A percentile compares a stretch with the other conserved stretches of the same genome.
phyloP scores from a whole-genome alignment of 2,797 vertebrate genomes.

The Mastacembelus armatus region DNA sequence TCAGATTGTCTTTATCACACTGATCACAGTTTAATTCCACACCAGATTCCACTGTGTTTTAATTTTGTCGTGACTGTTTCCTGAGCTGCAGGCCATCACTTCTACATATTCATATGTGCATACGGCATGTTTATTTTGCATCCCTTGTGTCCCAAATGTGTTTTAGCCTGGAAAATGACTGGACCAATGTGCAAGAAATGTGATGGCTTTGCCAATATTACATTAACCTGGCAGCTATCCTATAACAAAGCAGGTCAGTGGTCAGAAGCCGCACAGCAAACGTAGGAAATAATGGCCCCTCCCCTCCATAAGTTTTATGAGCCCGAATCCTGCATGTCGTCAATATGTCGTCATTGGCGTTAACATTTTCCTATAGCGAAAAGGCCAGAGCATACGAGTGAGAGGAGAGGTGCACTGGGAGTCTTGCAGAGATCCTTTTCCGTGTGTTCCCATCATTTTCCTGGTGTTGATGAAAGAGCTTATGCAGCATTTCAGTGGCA shows the following conservation, averaged over 20 bases:
- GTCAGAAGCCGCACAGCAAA: conserved; percentile 79
- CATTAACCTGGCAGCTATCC: conserved; percentile 87
- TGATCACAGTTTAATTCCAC: neutral
- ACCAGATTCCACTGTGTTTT: neutral
- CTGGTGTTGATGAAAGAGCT: conserved; percentile 56
- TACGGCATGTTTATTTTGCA: neutral
- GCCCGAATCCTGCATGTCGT: conserved; percentile 72
- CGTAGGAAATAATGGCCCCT: conserved; percentile 77
- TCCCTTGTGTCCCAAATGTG: conserved; percentile 67
- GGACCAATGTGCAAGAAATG: conserved; percentile 86
- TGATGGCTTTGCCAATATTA: conserved; percentile 87
- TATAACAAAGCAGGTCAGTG: conserved; percentile 84
- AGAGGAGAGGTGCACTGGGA: conserved; percentile 18
- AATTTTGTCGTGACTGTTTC: neutral
- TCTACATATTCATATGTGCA: neutral
- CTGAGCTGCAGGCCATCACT: neutral
- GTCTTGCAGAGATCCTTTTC: conserved; percentile 14
- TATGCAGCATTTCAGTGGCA: conserved; percentile 61
- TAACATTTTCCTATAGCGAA: conserved; percentile 21
- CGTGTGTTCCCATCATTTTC: conserved; percentile 40
- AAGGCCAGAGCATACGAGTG: conserved; percentile 16
- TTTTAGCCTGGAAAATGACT: conserved; percentile 83
- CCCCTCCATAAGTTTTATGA: conserved; percentile 87
- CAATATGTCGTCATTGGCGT: conserved; percentile 57
- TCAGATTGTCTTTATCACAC: conserved; percentile 4